Percentiles rank a stretch among this genome's conserved stretches.
These are phyloP conservation scores for Athalia circularis DNA, from an alignment of 2,888 invertebrate species.

Conservation along the genomic window DNA sequence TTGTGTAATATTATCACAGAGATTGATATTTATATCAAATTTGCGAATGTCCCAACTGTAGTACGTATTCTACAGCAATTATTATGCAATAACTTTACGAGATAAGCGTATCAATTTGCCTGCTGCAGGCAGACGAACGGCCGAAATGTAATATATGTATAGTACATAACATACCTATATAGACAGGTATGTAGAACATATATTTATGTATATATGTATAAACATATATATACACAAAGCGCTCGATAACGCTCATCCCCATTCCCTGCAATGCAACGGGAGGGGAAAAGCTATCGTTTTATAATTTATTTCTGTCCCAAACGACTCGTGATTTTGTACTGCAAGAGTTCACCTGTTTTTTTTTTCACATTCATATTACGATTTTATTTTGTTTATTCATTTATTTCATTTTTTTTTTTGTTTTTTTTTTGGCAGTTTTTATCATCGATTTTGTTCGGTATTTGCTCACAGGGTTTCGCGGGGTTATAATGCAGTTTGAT, in stretches of 20 bases:
- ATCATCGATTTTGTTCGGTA: too few relatives aligned
- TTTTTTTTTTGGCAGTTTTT: too few relatives aligned
- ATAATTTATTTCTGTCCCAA: not conserved
- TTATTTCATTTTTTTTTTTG: too few relatives aligned
- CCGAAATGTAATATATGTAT: not conserved
- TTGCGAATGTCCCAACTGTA: constrained; percentile 49
- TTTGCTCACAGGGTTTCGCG: too few relatives aligned
- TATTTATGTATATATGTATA: too few relatives aligned
- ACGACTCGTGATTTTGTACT: not conserved
- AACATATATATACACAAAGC: too few relatives aligned
- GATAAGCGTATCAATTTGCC: constrained; percentile 54
- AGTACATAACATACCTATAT: constrained; percentile 14
- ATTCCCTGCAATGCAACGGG: too few relatives aligned
- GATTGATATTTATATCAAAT: constrained; percentile 56
- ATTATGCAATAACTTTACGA: constrained; percentile 56
- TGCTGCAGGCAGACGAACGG: constrained; percentile 19
- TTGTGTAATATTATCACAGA: not conserved
- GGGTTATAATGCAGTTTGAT: too few relatives aligned
- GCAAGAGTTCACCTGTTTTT: not conserved
- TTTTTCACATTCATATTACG: too few relatives aligned
- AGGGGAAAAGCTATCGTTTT: not conserved
- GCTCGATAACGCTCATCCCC: too few relatives aligned
- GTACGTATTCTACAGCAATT: constrained; percentile 50
- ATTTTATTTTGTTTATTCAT: too few relatives aligned
- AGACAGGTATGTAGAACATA: too few relatives aligned